Conservation (phyloP, 2,113 vertebrate species). For the Seriola quinqueradiata region DNA sequence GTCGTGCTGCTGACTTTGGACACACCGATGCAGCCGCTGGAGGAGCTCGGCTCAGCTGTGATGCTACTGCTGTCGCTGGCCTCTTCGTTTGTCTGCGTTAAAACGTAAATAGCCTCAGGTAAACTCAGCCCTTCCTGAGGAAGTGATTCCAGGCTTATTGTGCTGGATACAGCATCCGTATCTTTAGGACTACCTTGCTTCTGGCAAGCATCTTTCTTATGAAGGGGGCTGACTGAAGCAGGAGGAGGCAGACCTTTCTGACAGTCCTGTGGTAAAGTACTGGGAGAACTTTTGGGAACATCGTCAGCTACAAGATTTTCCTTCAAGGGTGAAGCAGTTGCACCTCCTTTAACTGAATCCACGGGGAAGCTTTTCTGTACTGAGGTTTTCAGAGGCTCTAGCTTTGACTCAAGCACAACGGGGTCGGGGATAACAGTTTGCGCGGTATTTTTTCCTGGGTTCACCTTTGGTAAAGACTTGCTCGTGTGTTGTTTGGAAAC, state of each 20-base stretch:
- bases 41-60: conserved; percentile 19
- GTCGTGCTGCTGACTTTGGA: conserved; percentile 74
- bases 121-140: conserved; percentile 70
- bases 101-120: conserved; percentile 61
- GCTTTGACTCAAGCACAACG: background rate
- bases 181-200: conserved; percentile 50
- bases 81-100: conserved; percentile 42
- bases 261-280: conserved; percentile 12
- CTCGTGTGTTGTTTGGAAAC: background rate
- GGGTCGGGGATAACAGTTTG: background rate
- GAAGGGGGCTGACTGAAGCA: background rate
- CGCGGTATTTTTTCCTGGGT: background rate
- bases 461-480: background rate
- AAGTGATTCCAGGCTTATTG: conserved; percentile 65
- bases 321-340: background rate
- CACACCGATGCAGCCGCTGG: conserved; percentile 36
- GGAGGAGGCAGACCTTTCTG: conserved; percentile 8
- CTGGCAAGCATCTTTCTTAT: conserved; percentile 1
- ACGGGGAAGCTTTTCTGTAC: background rate
- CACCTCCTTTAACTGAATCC: conserved; percentile 17
- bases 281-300: background rate
- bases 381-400: conserved; percentile 1
- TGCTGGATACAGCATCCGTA: conserved; percentile 78
- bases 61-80: background rate
- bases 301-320: background rate